Evolutionary conservation across 2,888 invertebrate species (phyloP), one percentile per base, ranked within the genome.

Genomic region (Apamea epomidion): DNA sequence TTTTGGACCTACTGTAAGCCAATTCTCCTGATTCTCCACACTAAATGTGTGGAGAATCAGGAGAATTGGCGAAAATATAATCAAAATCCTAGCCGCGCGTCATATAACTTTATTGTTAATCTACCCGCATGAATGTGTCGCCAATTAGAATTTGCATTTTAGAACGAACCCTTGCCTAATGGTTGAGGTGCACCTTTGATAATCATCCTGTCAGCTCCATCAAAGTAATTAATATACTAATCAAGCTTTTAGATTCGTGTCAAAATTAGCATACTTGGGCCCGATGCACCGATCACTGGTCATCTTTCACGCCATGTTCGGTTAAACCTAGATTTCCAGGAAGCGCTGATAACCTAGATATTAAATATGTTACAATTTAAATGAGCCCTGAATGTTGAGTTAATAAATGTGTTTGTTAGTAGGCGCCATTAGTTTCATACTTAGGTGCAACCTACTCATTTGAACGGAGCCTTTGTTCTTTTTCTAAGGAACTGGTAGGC

Each of bases 81-180:
- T 84, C 64, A 78, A 78, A 80, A 76, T 68, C 18, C 64, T 65
- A 68, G 7, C 74, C 32, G 42, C 64, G 18, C 74, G 58, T 68
- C 58, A 80, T 78, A 84, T 76, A 78, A 70, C 72, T 78, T 75
- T 73, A 80, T 82, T 88, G 85, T 85, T 69, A 76, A 77, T 64
- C 74, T 67, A 74, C 73, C 80, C 81, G 76, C 80, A 77, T 78
- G 72, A 83, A 72, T 75, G 70, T 64, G 64, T 85, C 82, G 74
- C 82, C 91, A 91, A 91, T 91, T 91, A 90, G 80, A 92, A 93
- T 93, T 93, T 92, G 91, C 90, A 93, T 92, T 91, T 91, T 85
- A 83, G 90, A 91, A 90, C 90, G 89, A 86, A 87, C 77, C 78
- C 80, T 85, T 81, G 65, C 18, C 18, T 83, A 64, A 90, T 87